phyloP scores from a whole-genome alignment of 1,140 invertebrate species.

The Oscheius sp. region DNA sequence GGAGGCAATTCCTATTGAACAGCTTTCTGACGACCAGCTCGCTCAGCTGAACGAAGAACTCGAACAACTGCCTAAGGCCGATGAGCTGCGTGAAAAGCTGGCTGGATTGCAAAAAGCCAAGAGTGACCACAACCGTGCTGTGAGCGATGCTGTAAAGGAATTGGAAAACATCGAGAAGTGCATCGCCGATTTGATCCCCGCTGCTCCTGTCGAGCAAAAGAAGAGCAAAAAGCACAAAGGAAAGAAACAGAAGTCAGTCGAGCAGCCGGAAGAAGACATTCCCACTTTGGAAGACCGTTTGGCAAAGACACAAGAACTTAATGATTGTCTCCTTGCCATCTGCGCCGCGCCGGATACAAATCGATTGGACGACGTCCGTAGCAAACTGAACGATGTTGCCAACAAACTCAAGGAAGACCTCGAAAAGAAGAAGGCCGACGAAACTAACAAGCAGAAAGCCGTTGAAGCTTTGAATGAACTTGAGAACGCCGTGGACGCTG shows the following conservation, averaged over 20 bases:
- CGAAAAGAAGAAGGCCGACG: constrained; percentile 10
- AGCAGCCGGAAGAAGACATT: constrained; percentile 1
- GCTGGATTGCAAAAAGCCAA: constrained; percentile 11
- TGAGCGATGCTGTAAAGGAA: constrained; percentile 8
- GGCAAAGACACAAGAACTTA: constrained; percentile 2
- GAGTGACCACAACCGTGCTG: constrained; percentile 23
- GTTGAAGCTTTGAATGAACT: constrained; percentile 5
- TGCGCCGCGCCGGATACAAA: not conserved
- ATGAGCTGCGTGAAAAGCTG: constrained; percentile 23
- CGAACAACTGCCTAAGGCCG: constrained; percentile 1
- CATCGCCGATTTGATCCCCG: not conserved
- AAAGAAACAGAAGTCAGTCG: constrained; percentile 9
- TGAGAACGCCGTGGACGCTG: not conserved
- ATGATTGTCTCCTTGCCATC: not conserved
- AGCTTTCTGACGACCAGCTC: constrained; percentile 12
- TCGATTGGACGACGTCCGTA: constrained; percentile 1
- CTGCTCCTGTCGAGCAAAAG: not conserved
- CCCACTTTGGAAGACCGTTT: constrained; percentile 5
- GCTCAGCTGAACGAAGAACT: constrained; percentile 11
- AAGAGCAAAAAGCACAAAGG: constrained; percentile 13
- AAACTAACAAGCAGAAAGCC: constrained; percentile 15
- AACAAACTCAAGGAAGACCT: not conserved
- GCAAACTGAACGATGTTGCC: constrained; percentile 19
- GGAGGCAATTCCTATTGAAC: constrained; percentile 10
- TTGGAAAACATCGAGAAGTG: not conserved